Evolutionary conservation across 35 echinoderm and acorn worm genomes (phyloP), one percentile per base, ranked within the genome.

Genomic region (Hemicentrotus pulcherrimus): DNA sequence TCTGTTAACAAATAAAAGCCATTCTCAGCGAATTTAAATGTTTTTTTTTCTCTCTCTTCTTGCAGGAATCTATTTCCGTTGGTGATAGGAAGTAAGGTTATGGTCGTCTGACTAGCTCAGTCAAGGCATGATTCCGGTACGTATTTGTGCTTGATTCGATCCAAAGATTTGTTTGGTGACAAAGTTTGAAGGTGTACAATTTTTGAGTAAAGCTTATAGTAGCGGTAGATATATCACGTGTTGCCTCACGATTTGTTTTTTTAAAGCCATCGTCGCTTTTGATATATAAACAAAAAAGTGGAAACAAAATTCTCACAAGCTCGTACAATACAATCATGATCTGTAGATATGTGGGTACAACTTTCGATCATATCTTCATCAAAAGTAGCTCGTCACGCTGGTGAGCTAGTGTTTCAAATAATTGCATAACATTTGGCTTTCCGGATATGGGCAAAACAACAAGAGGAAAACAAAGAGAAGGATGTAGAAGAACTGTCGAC

Each of bases 11-110:
- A 78, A 78, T 78, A 78, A 78, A 78, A 78, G 22, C 65, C 65
- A 78, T 78, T 78, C 65, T 78, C 65, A 78, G 65, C 65, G 65
- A 78, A 78, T 78, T 78, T 78, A 78, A 55, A 55, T 78, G 65
- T 78, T 78, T 78, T 71, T 71, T 18, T 65, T 15, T 65, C 61
- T 78, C 65, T 78, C 65, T 78, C 65, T 78, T 78, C 65, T 78
- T 78, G 65, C 8, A 4, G 65, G 65, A 15, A n/a, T n/a, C 22
- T 78, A 78, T 78, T 78, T 78, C 65, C 65, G 65, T 78, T 78
- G 65, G 19, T 78, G 19, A 78, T n/a, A 78, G 65, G 65, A 78
- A 78, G 24, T 22, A 28, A 78, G 65, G 65, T 78, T 78, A 22
- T 78, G 65, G 65, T 28, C 24, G 65, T 78, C 28, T n/a, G 65